A percentile compares a stretch with the other conserved stretches of the same genome.
phyloP scores from a whole-genome alignment of 2,797 vertebrate species.

The Danio choprae region DNA sequence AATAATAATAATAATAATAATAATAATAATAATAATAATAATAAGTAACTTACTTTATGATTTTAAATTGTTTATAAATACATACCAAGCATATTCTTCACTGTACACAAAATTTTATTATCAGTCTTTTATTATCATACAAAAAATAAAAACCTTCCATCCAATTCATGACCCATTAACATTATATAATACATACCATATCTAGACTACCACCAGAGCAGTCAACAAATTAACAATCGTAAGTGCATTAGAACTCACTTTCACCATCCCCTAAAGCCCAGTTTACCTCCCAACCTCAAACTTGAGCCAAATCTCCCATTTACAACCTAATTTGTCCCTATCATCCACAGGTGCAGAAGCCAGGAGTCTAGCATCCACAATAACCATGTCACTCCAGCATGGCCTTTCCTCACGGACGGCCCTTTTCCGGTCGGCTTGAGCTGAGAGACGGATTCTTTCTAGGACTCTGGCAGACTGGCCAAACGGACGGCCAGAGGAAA shows the following conservation, averaged over 20 bases:
- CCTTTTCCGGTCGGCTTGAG: conserved; percentile 34
- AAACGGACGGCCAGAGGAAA: conserved; percentile 48
- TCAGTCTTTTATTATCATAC: no score
- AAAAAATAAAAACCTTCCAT: no score
- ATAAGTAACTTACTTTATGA: no score
- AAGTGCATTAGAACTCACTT: neutral
- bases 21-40: no score
- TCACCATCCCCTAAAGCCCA: neutral
- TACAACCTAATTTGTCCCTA: conserved; percentile 43
- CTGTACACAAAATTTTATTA: no score
- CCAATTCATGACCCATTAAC: neutral
- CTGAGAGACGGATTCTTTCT: conserved; percentile 43
- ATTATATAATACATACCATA: neutral
- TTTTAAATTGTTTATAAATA: no score
- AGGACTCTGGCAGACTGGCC: conserved; percentile 51
- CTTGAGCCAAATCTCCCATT: conserved; percentile 31
- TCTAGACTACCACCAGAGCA: neutral
- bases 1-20: no score
- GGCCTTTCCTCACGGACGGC: conserved; percentile 26
- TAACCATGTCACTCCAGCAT: conserved; percentile 37
- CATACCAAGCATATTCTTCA: no score
- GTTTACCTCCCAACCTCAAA: conserved; percentile 1
- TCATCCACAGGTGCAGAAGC: conserved; percentile 44
- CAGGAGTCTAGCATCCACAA: conserved; percentile 33
- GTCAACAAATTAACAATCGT: neutral